phyloP scores from a whole-genome alignment of 2,888 invertebrate genomes.

The Rhimphoctona megacephalus region DNA sequence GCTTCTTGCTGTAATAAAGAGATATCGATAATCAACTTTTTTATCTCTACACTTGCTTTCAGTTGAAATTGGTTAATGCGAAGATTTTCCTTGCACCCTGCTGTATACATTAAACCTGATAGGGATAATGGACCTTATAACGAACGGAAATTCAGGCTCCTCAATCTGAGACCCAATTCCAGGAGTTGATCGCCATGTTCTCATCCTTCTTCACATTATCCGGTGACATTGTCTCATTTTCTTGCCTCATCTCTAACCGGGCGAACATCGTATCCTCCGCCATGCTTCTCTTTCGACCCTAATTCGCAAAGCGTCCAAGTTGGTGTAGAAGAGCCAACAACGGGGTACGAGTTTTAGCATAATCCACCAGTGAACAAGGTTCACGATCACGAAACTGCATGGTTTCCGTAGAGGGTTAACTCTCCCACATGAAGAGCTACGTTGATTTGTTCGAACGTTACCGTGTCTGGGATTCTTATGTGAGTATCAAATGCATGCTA shows the following conservation, averaged over 20 bases:
- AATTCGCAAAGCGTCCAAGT: conserved; percentile 60
- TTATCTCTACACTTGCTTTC: not conserved
- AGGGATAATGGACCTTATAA: not conserved
- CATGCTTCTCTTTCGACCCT: conserved; percentile 37
- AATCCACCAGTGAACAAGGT: conserved; percentile 80
- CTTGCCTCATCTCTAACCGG: conserved; percentile 36
- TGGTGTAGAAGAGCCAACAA: conserved; percentile 32
- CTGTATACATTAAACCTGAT: not conserved
- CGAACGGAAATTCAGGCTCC: no score
- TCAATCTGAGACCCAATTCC: conserved; percentile 56
- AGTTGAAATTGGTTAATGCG: not conserved
- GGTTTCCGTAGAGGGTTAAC: conserved; percentile 53
- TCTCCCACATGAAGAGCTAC: conserved; percentile 28
- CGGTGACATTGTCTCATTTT: conserved; percentile 15
- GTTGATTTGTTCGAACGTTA: conserved; percentile 34
- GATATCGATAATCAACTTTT: not conserved
- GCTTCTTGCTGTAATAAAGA: not conserved
- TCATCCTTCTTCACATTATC: conserved; percentile 28
- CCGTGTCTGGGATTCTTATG: not conserved
- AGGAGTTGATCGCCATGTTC: conserved; percentile 61
- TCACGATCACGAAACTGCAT: conserved; percentile 66
- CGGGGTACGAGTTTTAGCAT: conserved; percentile 79
- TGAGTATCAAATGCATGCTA: conserved; percentile 34
- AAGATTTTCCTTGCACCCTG: not conserved
- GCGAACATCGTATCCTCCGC: conserved; percentile 32